Base-by-base conservation (phyloP, 2,113 vertebrate genomes). In the Callionymus lyra region DNA sequence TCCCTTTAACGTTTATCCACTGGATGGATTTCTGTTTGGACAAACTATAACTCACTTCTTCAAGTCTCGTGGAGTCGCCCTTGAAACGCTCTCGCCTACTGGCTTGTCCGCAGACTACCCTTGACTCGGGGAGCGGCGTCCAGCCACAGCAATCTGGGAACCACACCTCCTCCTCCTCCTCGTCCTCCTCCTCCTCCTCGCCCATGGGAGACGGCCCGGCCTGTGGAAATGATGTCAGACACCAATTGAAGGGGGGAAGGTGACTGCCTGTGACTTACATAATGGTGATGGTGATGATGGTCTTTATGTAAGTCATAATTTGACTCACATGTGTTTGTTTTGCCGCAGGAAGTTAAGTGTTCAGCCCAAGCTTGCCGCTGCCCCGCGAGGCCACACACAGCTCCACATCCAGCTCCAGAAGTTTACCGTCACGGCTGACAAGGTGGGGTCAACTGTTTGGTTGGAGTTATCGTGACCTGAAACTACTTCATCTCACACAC, bases 401-500 rank as follows among this genome's bases (percentile, higher is more conserved):
- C 72, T 85, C 40, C 75, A 80, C 19, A 36, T 41, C 1, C 85
- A 85, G 70, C 82, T 87, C 44, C 83, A 85, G 68, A 80, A 82
- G 71, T 85, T 86, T 63, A 85, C 84, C 1, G 69, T 82, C 49
- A 86, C 85, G 50, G 83, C 84, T 47, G 83, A 87, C 72, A 87
- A 87, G 85, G 85, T 87, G 61, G 54, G 31, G 12, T 4, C 21
- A 27, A 27, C 4, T 8, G 21, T 8, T 27, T 27, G 4, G 8
- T 27, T 4, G 21, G n/a, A n/a, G n/a, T n/a, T n/a, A n/a, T 27
- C 21, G 8, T 27, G 21, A 27, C 4, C 21, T 27, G 21, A 8
- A 27, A 27, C 21, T 4, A 27, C 4, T 27, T 27, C 8, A 5
- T 27, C 21, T 27, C 21, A 4, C n/a, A n/a, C n/a, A n/a, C n/a